Base-by-base conservation (phyloP, 2,888 invertebrate species). In the Mesorhabditis spiculigera region DNA sequence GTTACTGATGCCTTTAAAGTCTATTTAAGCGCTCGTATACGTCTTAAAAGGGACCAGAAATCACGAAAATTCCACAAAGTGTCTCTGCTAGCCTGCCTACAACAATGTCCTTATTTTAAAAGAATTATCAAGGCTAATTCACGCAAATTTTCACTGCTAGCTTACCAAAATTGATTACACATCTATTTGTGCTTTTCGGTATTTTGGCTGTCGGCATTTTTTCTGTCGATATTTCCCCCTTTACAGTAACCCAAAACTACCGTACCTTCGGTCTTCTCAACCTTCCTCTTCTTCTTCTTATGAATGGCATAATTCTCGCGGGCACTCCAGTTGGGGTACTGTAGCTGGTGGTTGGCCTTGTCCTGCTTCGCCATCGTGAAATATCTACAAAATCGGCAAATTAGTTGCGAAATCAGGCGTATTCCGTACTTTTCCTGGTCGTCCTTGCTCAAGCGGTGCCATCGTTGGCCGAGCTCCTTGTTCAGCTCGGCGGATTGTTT, bases 221-320 rank as follows among this genome's bases (percentile, higher is more conserved):
- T 28, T 28, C 28, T 28, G 28, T 28, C 28, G 28, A 28, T 28
- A 28, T 28, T 28, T 28, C 28, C 28, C 1, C 28, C 28, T 28
- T 3, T 28, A 28, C 28, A 28, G 28, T 28, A 28, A 42, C 13
- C 13, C 4, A 66, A 63, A 65, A 67, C 13, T 61, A 16, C 77
- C 78, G 68, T 28, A 80, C 79, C 76, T 67, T 75, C 70, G 65
- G 73, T 78, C 68, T 78, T 72, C 75, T 86, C 86, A 79, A 87
- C 87, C 93, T 95, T 95, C 91, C 94, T 92, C 80, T 88, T 88
- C 92, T 95, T 95, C 93, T 97, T 97, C 92, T 97, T 97, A 90
- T 95, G 95, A 90, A 94, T 93, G 90, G 96, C 96, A 91, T 99
- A 99, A 92, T 98, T 98, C 92, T 99, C 97, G 88, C 97, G 90